phyloP scores from a whole-genome alignment of 2,888 invertebrate species.

The Aphrophora alni region DNA sequence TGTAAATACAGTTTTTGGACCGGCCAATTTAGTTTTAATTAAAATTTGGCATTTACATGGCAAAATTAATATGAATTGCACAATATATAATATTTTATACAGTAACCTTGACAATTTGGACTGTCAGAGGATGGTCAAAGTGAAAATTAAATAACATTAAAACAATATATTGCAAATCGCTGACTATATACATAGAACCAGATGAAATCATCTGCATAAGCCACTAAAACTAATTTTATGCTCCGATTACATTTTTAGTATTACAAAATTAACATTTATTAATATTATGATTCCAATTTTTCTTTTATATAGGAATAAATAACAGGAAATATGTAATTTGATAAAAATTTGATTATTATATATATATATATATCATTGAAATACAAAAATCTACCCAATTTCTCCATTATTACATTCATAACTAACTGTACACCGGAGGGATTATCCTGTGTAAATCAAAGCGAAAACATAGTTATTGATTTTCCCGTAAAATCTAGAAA shows the following conservation, averaged over 20 bases:
- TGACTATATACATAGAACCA: neutral
- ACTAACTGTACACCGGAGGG: slow-evolving; percentile 1
- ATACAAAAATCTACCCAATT: neutral
- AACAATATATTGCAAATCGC: neutral
- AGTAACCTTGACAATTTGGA: neutral
- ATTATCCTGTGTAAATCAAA: neutral
- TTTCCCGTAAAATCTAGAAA: neutral
- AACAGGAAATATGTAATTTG: neutral
- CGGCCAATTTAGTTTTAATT: neutral
- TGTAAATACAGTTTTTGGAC: neutral
- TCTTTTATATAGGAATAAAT: neutral
- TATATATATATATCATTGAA: neutral
- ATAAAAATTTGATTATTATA: neutral
- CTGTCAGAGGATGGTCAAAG: neutral
- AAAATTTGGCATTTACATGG: neutral
- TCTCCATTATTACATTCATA: neutral
- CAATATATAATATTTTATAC: neutral
- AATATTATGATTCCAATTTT: neutral
- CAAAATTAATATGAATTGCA: neutral
- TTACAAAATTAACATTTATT: slow-evolving; percentile 5
- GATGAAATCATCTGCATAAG: neutral
- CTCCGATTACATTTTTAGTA: neutral
- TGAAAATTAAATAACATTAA: slow-evolving; percentile 3
- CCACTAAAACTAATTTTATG: neutral
- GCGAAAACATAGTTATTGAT: neutral